These are phyloP conservation scores for Myotis vivesi DNA, from an alignment of 2,797 vertebrate genomes.

Conservation along the genomic window DNA sequence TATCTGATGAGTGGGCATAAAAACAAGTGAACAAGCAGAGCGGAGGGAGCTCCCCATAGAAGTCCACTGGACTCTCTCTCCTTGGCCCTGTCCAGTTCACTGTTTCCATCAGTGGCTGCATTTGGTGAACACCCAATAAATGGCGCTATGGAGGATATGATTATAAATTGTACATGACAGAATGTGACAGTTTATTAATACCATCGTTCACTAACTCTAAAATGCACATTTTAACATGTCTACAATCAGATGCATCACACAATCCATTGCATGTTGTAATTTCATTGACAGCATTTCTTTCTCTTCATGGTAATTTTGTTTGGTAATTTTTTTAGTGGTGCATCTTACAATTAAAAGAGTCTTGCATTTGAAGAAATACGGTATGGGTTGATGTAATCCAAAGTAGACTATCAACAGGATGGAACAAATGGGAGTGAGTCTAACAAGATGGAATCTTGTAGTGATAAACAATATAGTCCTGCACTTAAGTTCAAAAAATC, in stretches of 20 bases:
- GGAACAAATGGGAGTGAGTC: background rate
- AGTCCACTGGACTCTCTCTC: background rate
- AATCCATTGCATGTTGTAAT: background rate
- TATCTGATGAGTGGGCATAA: background rate
- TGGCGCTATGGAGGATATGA: background rate
- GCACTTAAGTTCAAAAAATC: conserved; percentile 70
- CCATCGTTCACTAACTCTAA: background rate
- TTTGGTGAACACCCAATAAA: background rate
- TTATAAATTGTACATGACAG: background rate
- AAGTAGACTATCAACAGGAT: background rate
- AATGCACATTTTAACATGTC: background rate
- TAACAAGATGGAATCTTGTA: conserved; percentile 48
- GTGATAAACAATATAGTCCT: conserved; percentile 48
- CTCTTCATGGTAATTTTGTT: background rate
- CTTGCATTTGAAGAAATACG: conserved; percentile 2
- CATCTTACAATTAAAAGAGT: background rate
- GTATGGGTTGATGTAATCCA: background rate
- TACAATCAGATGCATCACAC: background rate
- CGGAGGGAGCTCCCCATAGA: fast-evolving
- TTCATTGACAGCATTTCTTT: background rate
- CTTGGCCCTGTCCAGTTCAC: background rate
- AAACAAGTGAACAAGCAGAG: background rate
- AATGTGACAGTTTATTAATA: background rate
- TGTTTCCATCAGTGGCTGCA: background rate
- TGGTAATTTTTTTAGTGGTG: background rate